These are phyloP conservation scores for Hyposoter didymator DNA, from an alignment of 2,888 invertebrate genomes.

Conservation along the genomic window DNA sequence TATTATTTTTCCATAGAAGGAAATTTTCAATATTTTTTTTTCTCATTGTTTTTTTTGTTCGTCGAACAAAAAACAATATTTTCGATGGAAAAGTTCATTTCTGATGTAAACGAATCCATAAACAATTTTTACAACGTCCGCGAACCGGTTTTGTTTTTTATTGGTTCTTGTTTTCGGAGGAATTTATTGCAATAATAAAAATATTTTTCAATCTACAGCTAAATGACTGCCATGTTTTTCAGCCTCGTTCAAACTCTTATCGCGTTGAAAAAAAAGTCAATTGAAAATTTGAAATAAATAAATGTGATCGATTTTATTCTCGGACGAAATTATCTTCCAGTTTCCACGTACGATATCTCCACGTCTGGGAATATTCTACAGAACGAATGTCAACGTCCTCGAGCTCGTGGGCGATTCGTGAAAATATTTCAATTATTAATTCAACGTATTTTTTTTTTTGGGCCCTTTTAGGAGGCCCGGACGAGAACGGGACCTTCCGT, in stretches of 20 bases:
- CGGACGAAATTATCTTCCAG: background rate
- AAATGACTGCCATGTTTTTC: background rate
- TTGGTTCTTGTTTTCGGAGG: background rate
- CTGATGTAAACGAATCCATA: background rate
- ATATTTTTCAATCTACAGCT: background rate
- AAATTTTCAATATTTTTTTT: background rate
- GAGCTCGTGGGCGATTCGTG: slow-evolving; percentile 18
- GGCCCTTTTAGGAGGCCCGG: slow-evolving; percentile 30
- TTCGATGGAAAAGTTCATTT: background rate
- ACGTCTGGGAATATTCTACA: background rate
- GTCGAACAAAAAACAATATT: background rate
- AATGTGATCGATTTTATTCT: background rate
- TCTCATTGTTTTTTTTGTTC: background rate
- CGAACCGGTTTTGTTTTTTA: background rate
- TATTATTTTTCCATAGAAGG: background rate
- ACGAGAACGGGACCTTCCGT: slow-evolving; percentile 25
- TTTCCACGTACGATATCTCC: background rate
- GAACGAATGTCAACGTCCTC: background rate
- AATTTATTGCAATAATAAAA: background rate
- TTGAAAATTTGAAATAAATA: slow-evolving; percentile 1
- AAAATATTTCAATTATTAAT: slow-evolving; percentile 68
- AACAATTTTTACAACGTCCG: background rate
- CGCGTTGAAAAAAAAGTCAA: background rate
- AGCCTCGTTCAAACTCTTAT: background rate
- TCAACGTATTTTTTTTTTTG: slow-evolving; percentile 58